These are phyloP conservation scores for Luidia sarsii DNA, from an alignment of 53 echinoderm and acorn worm species.

Conservation along the genomic window DNA sequence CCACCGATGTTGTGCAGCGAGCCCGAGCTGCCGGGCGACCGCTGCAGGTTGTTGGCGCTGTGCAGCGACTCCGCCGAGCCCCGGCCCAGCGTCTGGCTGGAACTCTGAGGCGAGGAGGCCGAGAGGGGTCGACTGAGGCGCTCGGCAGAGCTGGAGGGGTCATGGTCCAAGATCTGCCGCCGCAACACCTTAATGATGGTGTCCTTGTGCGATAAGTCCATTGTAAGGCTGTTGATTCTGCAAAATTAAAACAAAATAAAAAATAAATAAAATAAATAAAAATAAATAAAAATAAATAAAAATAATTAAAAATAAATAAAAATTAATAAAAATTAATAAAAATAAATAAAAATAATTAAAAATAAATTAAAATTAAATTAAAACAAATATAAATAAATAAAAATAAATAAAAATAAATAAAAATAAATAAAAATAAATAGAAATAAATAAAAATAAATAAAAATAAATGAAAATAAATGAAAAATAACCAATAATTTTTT, in stretches of 20 bases:
- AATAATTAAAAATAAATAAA: no score
- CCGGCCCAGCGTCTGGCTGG: slow-evolving; percentile 52
- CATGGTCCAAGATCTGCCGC: slow-evolving; percentile 76
- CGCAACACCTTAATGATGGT: slow-evolving; percentile 80
- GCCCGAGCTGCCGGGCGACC: slow-evolving; percentile 60
- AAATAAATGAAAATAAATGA: no score
- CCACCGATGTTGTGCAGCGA: slow-evolving; percentile 46
- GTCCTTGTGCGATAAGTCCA: slow-evolving; percentile 77
- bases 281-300: neutral
- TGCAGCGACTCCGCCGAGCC: slow-evolving; percentile 62
- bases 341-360: no score
- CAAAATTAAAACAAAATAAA: neutral
- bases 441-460: no score
- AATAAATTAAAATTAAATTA: no score
- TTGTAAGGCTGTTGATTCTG: slow-evolving; percentile 63
- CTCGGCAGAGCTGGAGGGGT: slow-evolving; percentile 49
- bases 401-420: no score
- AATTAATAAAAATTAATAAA: no score
- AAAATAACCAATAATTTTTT: no score
- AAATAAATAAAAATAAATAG: no score
- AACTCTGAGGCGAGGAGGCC: slow-evolving; percentile 69
- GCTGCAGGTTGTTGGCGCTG: slow-evolving; percentile 43
- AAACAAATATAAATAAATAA: no score
- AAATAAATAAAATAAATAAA: neutral
- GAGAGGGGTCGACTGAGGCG: slow-evolving; percentile 50